These are phyloP conservation scores for Drosophila monieri DNA, from an alignment of 2,888 invertebrate species.

Conservation along the genomic window DNA sequence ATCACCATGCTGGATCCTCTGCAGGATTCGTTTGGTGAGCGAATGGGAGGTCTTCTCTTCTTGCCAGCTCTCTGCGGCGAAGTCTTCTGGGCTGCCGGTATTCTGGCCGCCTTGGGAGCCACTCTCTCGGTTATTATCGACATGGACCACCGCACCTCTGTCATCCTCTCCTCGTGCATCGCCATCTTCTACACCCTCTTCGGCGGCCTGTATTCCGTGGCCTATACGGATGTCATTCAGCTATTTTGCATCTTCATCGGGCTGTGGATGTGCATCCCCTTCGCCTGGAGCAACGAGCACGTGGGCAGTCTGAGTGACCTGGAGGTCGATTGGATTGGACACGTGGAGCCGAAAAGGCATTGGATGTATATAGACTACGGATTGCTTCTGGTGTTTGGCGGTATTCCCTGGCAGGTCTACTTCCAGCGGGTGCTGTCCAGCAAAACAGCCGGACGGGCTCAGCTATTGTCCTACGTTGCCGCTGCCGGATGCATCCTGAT, in stretches of 20 bases:
- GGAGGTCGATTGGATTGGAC: slow-evolving; percentile 96
- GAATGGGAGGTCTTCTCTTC: slow-evolving; percentile 98
- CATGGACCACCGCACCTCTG: slow-evolving; percentile 95
- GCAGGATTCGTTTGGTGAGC: slow-evolving; percentile 97
- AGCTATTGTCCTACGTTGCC: slow-evolving; percentile 97
- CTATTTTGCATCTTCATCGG: slow-evolving; percentile 99
- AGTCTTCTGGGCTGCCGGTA: slow-evolving; percentile 99
- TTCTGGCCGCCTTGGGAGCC: slow-evolving; percentile 97
- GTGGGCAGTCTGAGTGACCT: slow-evolving; percentile 92
- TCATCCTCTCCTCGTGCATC: slow-evolving; percentile 97
- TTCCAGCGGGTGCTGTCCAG: slow-evolving; percentile 99
- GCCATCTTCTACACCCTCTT: slow-evolving; percentile 99
- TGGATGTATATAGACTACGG: slow-evolving; percentile 95
- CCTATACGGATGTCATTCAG: slow-evolving; percentile 99
- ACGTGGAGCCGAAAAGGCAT: slow-evolving; percentile 88
- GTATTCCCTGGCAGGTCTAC: slow-evolving; percentile 99
- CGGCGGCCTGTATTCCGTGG: slow-evolving; percentile 98
- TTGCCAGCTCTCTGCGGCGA: slow-evolving; percentile 98
- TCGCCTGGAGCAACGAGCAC: slow-evolving; percentile 94
- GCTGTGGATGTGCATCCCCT: slow-evolving; percentile 98
- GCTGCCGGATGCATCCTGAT: slow-evolving; percentile 97
- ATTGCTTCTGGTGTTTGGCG: slow-evolving; percentile 95
- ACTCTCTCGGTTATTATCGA: slow-evolving; percentile 98
- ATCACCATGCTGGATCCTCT: slow-evolving; percentile 99
- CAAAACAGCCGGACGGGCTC: slow-evolving; percentile 96